Conservation (phyloP, 2,113 vertebrate genomes). For the Lutjanus erythropterus region DNA sequence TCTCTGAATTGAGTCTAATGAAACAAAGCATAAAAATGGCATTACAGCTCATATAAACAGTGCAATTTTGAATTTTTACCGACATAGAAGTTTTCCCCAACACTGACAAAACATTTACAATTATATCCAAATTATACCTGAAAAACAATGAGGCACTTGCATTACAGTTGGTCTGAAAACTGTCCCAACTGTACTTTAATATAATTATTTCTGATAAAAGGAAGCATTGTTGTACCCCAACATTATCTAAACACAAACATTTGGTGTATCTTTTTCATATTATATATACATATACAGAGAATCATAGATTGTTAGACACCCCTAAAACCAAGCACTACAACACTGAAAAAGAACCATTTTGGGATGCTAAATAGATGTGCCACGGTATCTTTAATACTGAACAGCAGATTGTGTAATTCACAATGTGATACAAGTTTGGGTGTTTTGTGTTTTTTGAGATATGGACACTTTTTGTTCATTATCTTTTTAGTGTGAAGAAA, state of each 20-base stretch:
- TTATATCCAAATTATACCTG: constrained; percentile 10
- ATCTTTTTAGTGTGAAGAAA: background rate
- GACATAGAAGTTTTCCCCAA: background rate
- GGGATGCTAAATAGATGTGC: background rate
- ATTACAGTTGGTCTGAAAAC: constrained; percentile 34
- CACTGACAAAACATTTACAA: background rate
- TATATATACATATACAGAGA: background rate
- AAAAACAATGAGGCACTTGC: constrained; percentile 53
- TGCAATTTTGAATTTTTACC: background rate
- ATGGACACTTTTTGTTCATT: background rate
- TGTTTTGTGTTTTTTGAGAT: background rate
- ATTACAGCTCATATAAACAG: constrained; percentile 3
- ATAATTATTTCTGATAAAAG: constrained; percentile 6
- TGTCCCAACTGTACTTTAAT: background rate
- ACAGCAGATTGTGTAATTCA: background rate
- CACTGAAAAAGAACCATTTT: background rate
- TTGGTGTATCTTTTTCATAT: background rate
- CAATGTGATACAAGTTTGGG: background rate
- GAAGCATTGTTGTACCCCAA: constrained; percentile 8
- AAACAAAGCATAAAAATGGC: constrained; percentile 6
- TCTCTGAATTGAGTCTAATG: background rate
- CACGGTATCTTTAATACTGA: background rate
- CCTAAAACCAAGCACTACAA: background rate
- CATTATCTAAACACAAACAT: background rate
- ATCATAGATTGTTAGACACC: background rate